Conservation (phyloP, 1,140 invertebrate genomes). For the Melipona quadrifasciata region DNA sequence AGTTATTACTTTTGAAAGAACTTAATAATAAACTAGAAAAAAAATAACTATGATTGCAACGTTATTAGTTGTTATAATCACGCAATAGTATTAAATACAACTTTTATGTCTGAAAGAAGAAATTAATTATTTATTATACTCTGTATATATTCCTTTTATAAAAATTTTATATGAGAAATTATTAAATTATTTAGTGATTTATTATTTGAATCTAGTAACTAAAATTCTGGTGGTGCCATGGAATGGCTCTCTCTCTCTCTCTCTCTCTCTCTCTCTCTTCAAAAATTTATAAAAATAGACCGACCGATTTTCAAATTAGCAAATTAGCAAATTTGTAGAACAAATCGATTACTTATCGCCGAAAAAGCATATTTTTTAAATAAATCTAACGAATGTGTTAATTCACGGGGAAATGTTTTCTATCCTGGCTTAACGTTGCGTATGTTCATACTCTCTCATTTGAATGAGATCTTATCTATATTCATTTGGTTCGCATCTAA, state of each 20-base stretch:
- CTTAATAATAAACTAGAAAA: background rate
- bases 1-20: background rate
- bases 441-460: background rate
- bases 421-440: background rate
- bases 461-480: conserved; percentile 24
- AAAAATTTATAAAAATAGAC: conserved; percentile 6
- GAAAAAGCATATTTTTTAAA: background rate
- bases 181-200: background rate
- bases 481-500: background rate
- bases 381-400: background rate
- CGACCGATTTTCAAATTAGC: background rate
- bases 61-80: background rate
- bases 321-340: conserved; percentile 17
- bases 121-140: too few relatives aligned
- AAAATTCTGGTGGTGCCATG: background rate
- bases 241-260: too few relatives aligned
- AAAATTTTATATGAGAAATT: too few relatives aligned
- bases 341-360: conserved; percentile 1
- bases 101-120: background rate
- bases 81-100: background rate
- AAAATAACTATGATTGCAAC: background rate
- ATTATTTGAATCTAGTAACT: background rate
- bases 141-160: too few relatives aligned
- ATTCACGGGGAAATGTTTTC: background rate
- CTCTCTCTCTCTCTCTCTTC: background rate